Percentiles rank a stretch among this genome's conserved stretches.
phyloP scores from a whole-genome alignment of 2,797 vertebrate species.

The Macropus fuliginosus region DNA sequence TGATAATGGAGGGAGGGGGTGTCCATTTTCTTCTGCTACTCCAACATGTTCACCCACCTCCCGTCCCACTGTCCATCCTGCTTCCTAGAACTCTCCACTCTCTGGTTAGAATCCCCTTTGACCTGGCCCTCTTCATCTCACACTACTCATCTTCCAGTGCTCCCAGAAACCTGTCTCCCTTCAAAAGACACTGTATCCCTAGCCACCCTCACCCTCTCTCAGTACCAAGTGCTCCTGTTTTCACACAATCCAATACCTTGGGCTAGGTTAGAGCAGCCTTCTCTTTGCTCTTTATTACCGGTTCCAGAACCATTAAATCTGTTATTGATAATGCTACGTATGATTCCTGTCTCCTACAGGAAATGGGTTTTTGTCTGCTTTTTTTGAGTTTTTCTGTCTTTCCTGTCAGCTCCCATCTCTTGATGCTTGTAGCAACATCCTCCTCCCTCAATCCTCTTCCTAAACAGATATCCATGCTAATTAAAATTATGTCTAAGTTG shows the following conservation, averaged over 20 bases:
- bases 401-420: background rate
- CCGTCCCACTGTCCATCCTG: background rate
- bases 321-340: background rate
- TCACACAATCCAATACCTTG: background rate
- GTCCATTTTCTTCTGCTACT: background rate
- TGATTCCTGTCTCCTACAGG: background rate
- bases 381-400: background rate
- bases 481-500: background rate
- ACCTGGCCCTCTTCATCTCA: background rate
- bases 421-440: background rate
- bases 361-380: background rate
- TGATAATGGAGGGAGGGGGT: background rate
- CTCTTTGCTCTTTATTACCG: background rate
- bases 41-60: background rate
- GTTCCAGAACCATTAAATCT: background rate
- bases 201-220: background rate
- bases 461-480: background rate
- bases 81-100: background rate
- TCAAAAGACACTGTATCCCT: background rate
- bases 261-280: background rate
- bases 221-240: background rate
- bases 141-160: background rate
- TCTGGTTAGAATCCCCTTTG: background rate
- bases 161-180: background rate
- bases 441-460: background rate